Evolutionary conservation across 2,113 vertebrate genomes (phyloP).

Genomic region (Thomomys bottae): DNA sequence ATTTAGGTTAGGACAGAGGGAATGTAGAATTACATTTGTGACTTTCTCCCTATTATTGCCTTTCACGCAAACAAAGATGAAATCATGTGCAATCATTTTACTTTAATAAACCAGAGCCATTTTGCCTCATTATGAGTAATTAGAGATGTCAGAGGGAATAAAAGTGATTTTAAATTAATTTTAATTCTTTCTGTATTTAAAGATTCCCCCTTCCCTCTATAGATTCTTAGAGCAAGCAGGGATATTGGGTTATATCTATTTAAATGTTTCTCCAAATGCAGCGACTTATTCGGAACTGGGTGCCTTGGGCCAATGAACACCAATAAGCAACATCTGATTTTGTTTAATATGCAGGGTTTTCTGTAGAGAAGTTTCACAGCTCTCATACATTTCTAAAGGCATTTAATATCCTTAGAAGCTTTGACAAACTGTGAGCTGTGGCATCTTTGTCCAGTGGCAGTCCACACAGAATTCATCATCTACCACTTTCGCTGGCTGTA

Average conservation of each 20-base stretch:
- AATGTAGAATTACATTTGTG: background rate
- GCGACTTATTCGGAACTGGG: background rate
- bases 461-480: background rate
- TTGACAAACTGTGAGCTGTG: background rate
- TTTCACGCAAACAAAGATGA: background rate
- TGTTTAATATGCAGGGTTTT: slow-evolving; percentile 4
- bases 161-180: slow-evolving; percentile 42
- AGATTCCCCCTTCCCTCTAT: background rate
- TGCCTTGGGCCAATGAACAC: background rate
- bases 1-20: background rate
- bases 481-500: background rate
- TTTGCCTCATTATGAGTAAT: slow-evolving; percentile 24
- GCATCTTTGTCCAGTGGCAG: background rate
- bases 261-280: background rate
- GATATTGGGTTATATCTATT: background rate
- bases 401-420: background rate
- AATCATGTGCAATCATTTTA: background rate
- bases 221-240: slow-evolving; percentile 4
- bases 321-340: background rate
- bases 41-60: background rate
- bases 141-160: background rate
- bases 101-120: background rate
- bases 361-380: background rate
- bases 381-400: background rate
- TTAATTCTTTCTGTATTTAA: slow-evolving; percentile 34